A percentile compares a stretch with the other conserved stretches of the same genome.
phyloP scores from a whole-genome alignment of 2,888 invertebrate species.

The Polydrusus cervinus region DNA sequence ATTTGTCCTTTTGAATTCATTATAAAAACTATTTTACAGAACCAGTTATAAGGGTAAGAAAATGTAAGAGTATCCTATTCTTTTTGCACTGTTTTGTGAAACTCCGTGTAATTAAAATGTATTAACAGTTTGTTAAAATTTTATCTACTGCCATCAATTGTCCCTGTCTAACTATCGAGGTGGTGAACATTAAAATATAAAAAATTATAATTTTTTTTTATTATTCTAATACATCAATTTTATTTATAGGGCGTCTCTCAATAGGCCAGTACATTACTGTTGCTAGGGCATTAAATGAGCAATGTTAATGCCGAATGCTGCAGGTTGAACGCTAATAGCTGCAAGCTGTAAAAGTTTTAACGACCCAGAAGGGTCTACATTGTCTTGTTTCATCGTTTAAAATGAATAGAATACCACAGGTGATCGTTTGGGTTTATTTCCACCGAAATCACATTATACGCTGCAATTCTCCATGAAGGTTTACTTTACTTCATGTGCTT shows the following conservation, averaged over 20 bases:
- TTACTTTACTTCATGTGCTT: constrained; percentile 2
- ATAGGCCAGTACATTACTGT: constrained; percentile 56
- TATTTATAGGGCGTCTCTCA: constrained; percentile 41
- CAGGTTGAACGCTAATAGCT: constrained; percentile 47
- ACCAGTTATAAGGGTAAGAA: too few relatives aligned
- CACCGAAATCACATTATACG: constrained; percentile 6
- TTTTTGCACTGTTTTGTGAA: too few relatives aligned
- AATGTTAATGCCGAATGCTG: constrained; percentile 61
- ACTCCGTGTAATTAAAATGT: too few relatives aligned
- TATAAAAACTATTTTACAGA: too few relatives aligned
- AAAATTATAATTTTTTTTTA: too few relatives aligned
- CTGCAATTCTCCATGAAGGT: neutral
- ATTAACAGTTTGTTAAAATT: too few relatives aligned
- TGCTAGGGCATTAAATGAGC: constrained; percentile 64
- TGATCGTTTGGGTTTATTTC: constrained; percentile 27
- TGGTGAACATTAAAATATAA: too few relatives aligned
- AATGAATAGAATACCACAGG: constrained; percentile 31
- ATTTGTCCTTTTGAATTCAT: too few relatives aligned
- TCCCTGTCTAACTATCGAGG: neutral
- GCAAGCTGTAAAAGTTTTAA: constrained; percentile 54
- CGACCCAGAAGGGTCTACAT: constrained; percentile 45
- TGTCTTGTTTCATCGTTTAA: constrained; percentile 43
- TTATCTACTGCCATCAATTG: neutral
- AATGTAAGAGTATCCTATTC: too few relatives aligned
- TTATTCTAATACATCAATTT: too few relatives aligned